Evolutionary conservation across 2,113 vertebrate species (phyloP).

Genomic region (Neogale vison): DNA sequence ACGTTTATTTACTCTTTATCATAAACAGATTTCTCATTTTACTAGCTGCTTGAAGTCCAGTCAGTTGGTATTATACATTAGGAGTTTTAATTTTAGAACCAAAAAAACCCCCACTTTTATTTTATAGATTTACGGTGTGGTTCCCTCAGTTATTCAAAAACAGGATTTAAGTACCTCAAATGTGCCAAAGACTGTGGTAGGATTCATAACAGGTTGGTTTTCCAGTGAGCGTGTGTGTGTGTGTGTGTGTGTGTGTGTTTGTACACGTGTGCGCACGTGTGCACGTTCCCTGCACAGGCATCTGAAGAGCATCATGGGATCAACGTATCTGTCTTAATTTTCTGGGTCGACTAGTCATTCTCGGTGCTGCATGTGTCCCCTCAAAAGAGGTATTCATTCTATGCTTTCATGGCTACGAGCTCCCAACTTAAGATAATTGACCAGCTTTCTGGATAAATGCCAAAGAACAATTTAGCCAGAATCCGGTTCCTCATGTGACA

Average conservation of each 20-base stretch:
- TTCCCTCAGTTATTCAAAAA: not conserved
- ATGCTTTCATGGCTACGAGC: not conserved
- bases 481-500: not conserved
- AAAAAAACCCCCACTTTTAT: not conserved
- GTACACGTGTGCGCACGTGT: not conserved
- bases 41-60: not conserved
- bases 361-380: not conserved
- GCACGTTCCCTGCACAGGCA: fast-evolving
- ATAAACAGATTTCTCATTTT: not conserved
- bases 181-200: not conserved
- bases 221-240: not conserved
- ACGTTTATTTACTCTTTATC: constrained; percentile 1
- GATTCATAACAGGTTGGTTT: not conserved
- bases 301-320: not conserved
- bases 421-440: not conserved
- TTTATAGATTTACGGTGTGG: not conserved
- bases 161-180: not conserved
- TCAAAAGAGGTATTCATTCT: not conserved
- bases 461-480: not conserved
- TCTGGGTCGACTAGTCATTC: not conserved
- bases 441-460: not conserved
- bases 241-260: too few relatives aligned
- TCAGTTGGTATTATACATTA: not conserved
- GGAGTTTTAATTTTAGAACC: not conserved
- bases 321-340: not conserved